Evolutionary conservation across 1,140 invertebrate species (phyloP), one percentile per base, ranked within the genome.

Genomic region (Spodoptera frugiperda): DNA sequence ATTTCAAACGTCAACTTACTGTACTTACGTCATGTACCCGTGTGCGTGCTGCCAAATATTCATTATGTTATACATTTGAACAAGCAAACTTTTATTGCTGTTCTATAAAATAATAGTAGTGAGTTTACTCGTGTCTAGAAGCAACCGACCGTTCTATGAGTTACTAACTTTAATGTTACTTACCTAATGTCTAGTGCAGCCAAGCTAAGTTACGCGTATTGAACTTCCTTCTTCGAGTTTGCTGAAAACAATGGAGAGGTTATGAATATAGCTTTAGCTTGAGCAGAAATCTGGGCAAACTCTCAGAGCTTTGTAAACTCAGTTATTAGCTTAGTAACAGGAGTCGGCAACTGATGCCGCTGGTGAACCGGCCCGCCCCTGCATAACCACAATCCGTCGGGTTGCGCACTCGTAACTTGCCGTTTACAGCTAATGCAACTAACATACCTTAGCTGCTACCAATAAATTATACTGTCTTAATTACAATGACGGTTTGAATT

Each of bases 1-100:
- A 82, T 84, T 88, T 85, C 85, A 83, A 87, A 88, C 82, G 84
- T 87, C 85, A 89, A 84, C 83, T 85, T 84, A 79, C 71, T 48
- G 44, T 61, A 74, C 33, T 44, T 73, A 49, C 25, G 70, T 44
- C 33, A 44, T n/a, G 19, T 44, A 53, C 10, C 17, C 39, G 19
- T 21, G 39, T 59, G 53, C 12, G 25, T 44, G 25, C 15, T 55
- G 57, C 57, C 2, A 55, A n/a, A 59, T 55, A 30, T 30, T 59
- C 9, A 12, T 15, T 51, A 12, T 11, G 10, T 48, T 48, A 39
- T 39, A 39, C 33, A 39, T 39, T 39, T 39, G 33, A 39, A 39
- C 33, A 39, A 39, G 33, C 33, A 39, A 39, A 39, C 33, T 39
- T 39, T 39, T 39, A 39, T 39, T 39, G 33, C 2, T 39, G 33